Evolutionary conservation across 2,797 vertebrate genomes (phyloP).

Genomic region (Lophotriccus pileatus): DNA sequence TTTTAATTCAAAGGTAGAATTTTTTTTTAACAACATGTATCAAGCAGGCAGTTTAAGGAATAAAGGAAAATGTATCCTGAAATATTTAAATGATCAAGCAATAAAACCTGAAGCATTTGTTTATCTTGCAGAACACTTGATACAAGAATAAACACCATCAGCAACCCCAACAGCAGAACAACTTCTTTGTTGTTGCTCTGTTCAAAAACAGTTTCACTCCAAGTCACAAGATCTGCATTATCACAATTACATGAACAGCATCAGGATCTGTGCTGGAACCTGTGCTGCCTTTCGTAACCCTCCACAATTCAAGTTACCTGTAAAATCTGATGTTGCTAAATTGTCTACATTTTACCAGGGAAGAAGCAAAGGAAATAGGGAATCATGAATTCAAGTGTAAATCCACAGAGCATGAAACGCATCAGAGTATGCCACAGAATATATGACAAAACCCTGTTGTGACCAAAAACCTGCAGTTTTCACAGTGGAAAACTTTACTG

Average conservation of each 20-base stretch:
- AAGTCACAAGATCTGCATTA: neutral
- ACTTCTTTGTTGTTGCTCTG: neutral
- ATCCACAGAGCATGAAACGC: neutral
- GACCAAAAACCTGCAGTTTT: neutral
- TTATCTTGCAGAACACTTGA: neutral
- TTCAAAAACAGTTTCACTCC: neutral
- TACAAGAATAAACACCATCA: neutral
- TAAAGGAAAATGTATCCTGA: neutral
- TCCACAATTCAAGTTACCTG: neutral
- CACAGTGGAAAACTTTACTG: neutral
- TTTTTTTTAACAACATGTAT: neutral
- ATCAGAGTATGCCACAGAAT: accelerated
- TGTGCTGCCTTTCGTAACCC: neutral
- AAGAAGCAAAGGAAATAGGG: neutral
- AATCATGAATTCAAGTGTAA: neutral
- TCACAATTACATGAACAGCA: neutral
- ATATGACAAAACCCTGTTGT: neutral
- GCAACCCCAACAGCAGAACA: neutral
- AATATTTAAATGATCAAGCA: neutral
- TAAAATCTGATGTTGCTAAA: neutral
- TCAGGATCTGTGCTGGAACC: accelerated
- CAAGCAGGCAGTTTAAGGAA: neutral
- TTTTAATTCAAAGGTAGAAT: neutral
- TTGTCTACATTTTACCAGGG: neutral
- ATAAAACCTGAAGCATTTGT: neutral